Conservation (phyloP, 2,113 vertebrate species). For the Oxyura jamaicensis region DNA sequence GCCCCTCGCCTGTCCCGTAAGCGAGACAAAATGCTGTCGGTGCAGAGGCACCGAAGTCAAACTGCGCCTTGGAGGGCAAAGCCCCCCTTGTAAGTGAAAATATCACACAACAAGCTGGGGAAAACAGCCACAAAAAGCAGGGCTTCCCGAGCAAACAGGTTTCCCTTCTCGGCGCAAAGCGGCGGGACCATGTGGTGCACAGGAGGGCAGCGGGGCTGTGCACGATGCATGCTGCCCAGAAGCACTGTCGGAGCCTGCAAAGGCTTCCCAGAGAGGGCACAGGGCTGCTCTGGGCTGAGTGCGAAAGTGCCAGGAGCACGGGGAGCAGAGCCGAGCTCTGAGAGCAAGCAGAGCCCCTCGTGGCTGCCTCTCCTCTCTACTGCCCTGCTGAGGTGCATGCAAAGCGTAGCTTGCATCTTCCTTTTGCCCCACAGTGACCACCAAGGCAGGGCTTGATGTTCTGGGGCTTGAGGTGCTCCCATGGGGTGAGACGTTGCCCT, state of each 20-base stretch:
- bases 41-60: neutral
- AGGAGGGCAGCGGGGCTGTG: neutral
- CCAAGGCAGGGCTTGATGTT: neutral
- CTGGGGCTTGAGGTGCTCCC: neutral
- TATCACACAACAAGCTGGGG: no score
- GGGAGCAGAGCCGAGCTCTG: neutral
- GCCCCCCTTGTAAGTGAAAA: fast-evolving
- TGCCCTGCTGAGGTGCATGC: fast-evolving
- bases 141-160: neutral
- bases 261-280: neutral
- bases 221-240: fast-evolving
- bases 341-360: fast-evolving
- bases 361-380: neutral
- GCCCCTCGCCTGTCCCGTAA: fast-evolving
- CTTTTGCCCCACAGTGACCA: neutral
- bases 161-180: fast-evolving
- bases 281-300: neutral
- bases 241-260: neutral
- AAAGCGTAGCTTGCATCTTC: neutral
- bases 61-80: neutral
- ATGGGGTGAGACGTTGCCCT: neutral
- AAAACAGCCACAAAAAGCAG: neutral
- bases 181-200: fast-evolving
- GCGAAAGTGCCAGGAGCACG: neutral
- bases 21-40: neutral